Evolutionary conservation across 2,888 invertebrate species (phyloP).

Genomic region (Hetaerina titia): DNA sequence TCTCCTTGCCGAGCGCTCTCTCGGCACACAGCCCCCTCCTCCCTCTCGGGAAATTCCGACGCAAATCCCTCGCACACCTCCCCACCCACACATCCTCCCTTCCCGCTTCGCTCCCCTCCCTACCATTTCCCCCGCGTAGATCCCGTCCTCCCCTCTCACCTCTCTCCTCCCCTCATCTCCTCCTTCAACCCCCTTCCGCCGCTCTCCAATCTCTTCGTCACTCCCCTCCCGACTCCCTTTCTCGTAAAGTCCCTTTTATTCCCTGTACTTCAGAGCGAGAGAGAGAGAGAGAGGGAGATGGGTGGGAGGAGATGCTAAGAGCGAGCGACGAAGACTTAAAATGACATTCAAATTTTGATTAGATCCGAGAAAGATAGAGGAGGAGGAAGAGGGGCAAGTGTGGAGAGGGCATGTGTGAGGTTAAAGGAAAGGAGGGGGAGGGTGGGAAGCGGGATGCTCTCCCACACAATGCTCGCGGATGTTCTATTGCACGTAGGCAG

Average conservation of each 20-base stretch:
- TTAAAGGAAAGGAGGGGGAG: neutral
- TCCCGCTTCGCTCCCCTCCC: no score
- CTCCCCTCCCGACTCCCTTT: neutral
- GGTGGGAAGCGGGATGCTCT: neutral
- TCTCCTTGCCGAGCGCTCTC: no score
- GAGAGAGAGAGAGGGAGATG: neutral
- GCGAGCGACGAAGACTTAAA: neutral
- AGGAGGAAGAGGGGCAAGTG: neutral
- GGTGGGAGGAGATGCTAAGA: neutral
- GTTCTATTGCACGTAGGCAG: neutral
- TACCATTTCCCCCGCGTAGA: no score
- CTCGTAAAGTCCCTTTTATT: neutral
- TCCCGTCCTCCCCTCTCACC: no score
- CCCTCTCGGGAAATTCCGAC: no score
- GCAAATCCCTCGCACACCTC: no score
- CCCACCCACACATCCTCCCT: no score
- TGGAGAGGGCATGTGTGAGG: neutral
- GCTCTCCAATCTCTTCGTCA: no score
- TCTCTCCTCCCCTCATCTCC: neutral
- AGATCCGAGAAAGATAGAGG: neutral
- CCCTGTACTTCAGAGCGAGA: neutral
- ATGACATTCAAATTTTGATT: slow-evolving; percentile 27
- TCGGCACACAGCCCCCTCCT: no score
- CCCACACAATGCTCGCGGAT: neutral
- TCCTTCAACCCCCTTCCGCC: no score